These are phyloP conservation scores for Halyomorpha halys DNA, from an alignment of 1,140 invertebrate genomes.

Conservation along the genomic window DNA sequence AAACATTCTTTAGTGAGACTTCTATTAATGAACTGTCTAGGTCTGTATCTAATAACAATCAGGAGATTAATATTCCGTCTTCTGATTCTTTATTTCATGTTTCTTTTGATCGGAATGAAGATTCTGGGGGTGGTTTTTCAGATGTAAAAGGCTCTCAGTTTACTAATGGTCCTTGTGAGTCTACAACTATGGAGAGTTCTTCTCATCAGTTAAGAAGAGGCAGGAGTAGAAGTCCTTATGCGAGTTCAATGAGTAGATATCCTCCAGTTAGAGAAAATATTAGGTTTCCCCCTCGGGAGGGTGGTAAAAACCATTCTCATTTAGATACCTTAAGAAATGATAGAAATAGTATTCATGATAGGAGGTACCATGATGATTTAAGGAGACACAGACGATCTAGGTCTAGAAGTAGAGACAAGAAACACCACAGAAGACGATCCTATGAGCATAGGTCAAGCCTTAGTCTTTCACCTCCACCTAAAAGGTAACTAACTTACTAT, in stretches of 20 bases:
- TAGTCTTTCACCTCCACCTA: background rate
- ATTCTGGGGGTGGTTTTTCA: slow-evolving; percentile 1
- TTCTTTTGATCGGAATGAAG: slow-evolving; percentile 1
- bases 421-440: background rate
- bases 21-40: background rate
- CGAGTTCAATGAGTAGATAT: too few relatives aligned
- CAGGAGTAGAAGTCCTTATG: too few relatives aligned
- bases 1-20: slow-evolving; percentile 4
- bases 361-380: background rate
- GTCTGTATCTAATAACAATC: background rate
- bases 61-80: background rate
- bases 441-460: background rate
- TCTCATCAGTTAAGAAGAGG: too few relatives aligned
- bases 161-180: too few relatives aligned
- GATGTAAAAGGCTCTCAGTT: background rate
- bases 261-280: too few relatives aligned
- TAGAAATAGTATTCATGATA: background rate
- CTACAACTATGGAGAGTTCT: too few relatives aligned
- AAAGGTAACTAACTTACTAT: slow-evolving; percentile 4
- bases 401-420: slow-evolving; percentile 1
- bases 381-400: background rate
- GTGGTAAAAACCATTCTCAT: too few relatives aligned
- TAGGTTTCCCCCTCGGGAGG: too few relatives aligned
- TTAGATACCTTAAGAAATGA: too few relatives aligned
- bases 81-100: background rate